Base-by-base conservation (phyloP, 2,113 vertebrate genomes). In the Xiphorhynchus elegans region DNA sequence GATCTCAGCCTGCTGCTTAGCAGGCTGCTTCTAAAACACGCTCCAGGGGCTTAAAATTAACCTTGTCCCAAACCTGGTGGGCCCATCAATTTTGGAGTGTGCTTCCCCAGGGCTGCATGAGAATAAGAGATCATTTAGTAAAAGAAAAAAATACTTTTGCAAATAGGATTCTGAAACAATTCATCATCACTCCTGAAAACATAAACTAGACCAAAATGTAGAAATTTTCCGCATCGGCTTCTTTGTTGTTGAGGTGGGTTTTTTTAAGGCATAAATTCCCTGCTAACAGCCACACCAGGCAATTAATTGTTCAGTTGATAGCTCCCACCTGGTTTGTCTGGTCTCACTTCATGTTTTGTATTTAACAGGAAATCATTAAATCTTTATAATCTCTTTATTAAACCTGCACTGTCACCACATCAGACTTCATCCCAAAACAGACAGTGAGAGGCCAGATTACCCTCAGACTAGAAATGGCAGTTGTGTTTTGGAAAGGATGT, bases 321-420 rank as follows among this genome's bases (percentile, higher is more conserved):
- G 84, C 44, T 63, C 39, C 64, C 86, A 29, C 76, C 77, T 93
- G n/a, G 25, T 95, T 91, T 90, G 49, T 72, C 93, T 82, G 44
- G 44, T 56, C 84, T 94, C 40, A 8, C 52, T 89, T 87, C 31
- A 7, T 88, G 68, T 92, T 92, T 93, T 63, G 64, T 68, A 6
- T 80, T 67, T 59, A 70, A 37, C 35, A 77, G 72, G 42, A 90
- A 84, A 49, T 64, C 17, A 84, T 70, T 70, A 70, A 63, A 70
- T 84, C 49, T 77, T 90, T 17, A 24, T 84, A 33, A 63, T 77
- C 56, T 42, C 8, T 83, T 56, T 77, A 33, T 24, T 91, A 87
- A 31, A 44, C 29, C 47, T 72, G 26, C 15, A 33, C 52, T 81
- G 46, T 62, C 44, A 67, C 53, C 49, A 20, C 44, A 53, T 86